Evolutionary conservation across 2,113 vertebrate species (phyloP), one percentile per base, ranked within the genome.

Genomic region (Cyphomyrus plagiostoma): DNA sequence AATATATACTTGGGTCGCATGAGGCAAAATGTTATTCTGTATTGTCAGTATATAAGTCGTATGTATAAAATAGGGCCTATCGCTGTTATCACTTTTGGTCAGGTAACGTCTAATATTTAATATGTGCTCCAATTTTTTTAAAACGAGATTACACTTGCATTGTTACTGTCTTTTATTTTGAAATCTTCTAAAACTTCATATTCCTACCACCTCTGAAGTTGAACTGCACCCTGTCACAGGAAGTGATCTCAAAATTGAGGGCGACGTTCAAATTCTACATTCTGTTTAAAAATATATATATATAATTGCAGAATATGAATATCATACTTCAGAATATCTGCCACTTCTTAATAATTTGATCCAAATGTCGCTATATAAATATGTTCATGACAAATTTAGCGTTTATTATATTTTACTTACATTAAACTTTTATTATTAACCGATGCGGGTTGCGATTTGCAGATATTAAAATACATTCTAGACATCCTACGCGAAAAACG

Each of bases 101-200:
- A 70, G 30, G n/a, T 70, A 70, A 70, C 62, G 62, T 30, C 9
- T 82, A 17, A 45, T 45, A 45, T 82, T 82, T 82, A 4, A 30
- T 70, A 70, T 70, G n/a, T 4, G n/a, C 62, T 70, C 62, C 62
- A 3, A 4, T 30, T 13, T 70, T 70, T 13, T 21, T n/a, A 45
- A 56, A 56, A 82, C 19, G 8, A 48, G 39, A 46, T 42, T 11
- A 17, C 48, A 46, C 17, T 46, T n/a, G 19, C 19, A 10, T 87
- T 10, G 15, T 17, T 52, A n/a, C 15, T 9, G 30, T 87, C 77
- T 62, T 89, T 89, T 89, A 89, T 84, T 89, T 85, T 89, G 88
- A 89, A 58, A 85, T 62, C 11, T n/a, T 5, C 4, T 50, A 26
- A 49, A 48, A 53, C n/a, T 35, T 53, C n/a, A 87, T 35, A 56